phyloP scores from a whole-genome alignment of 2,113 vertebrate species.

The Hypocryptadius cinnamomeus region DNA sequence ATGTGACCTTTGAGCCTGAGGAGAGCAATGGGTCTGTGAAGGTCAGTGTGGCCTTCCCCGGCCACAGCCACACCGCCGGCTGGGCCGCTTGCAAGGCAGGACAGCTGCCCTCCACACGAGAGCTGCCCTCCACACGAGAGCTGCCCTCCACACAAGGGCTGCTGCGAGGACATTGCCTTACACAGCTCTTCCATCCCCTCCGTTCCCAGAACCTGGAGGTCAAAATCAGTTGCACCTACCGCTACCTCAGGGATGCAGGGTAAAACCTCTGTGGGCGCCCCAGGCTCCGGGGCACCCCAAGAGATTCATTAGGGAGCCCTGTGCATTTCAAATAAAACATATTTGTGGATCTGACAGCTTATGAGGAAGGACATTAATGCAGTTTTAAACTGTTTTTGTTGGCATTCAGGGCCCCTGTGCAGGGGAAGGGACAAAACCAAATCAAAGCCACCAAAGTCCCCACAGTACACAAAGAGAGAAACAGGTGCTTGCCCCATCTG shows the following conservation, averaged over 20 bases:
- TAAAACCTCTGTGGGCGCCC: rapidly evolving
- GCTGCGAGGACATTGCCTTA: not conserved
- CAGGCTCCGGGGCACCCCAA: rapidly evolving
- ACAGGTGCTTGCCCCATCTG: not conserved
- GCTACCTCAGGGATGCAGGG: not conserved
- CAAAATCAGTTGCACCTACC: rapidly evolving
- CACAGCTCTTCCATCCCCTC: not conserved
- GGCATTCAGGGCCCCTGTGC: not conserved
- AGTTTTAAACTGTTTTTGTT: not conserved
- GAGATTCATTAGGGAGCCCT: too few species aligned
- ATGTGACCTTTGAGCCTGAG: too few species aligned
- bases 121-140: not conserved
- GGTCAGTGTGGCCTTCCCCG: not conserved
- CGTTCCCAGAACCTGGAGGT: not conserved
- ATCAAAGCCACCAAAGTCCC: too few species aligned
- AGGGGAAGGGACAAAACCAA: not conserved
- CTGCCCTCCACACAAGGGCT: not conserved
- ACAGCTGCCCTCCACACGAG: too few species aligned
- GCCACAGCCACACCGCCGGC: not conserved
- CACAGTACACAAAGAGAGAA: not conserved
- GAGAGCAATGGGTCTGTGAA: too few species aligned
- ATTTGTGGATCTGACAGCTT: not conserved
- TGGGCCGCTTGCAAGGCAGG: not conserved
- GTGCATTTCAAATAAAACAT: not conserved
- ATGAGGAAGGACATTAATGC: not conserved